A percentile compares a stretch with the other conserved stretches of the same genome.
Conservation (phyloP, 2,888 invertebrate species). For the Phaonia tiefii region DNA sequence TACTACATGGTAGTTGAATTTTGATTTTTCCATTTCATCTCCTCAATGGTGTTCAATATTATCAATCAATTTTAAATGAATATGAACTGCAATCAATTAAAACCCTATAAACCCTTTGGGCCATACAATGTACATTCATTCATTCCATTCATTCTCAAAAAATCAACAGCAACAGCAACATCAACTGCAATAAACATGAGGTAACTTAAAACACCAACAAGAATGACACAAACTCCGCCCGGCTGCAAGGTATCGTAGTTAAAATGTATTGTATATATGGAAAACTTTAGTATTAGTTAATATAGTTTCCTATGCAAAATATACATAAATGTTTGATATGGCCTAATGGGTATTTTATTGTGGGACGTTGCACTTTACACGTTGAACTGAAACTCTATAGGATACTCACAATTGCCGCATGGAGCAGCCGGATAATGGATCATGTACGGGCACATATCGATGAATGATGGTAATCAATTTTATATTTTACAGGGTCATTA, state of each 20-base stretch:
- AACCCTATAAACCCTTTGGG: constrained; percentile 20
- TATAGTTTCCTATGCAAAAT: background rate
- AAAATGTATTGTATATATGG: constrained; percentile 7
- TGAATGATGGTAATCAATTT: background rate
- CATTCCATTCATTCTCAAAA: no score
- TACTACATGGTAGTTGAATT: no score
- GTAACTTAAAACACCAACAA: background rate
- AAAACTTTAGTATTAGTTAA: constrained; percentile 14
- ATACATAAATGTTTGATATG: constrained; percentile 2
- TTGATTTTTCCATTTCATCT: no score
- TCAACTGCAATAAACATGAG: background rate
- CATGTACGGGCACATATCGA: no score
- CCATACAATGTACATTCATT: background rate
- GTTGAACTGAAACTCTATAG: no score
- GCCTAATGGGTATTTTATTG: constrained; percentile 1
- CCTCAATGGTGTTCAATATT: no score
- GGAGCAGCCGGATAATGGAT: no score
- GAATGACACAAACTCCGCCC: background rate
- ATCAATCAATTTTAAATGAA: constrained; percentile 47
- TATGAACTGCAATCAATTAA: constrained; percentile 27
- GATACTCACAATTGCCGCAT: no score
- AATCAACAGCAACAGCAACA: background rate
- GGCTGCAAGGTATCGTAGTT: no score
- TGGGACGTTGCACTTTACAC: background rate
- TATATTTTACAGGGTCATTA: background rate